Evolutionary conservation across 2,888 invertebrate species (phyloP).

Genomic region (Tryphoninae sp.): DNA sequence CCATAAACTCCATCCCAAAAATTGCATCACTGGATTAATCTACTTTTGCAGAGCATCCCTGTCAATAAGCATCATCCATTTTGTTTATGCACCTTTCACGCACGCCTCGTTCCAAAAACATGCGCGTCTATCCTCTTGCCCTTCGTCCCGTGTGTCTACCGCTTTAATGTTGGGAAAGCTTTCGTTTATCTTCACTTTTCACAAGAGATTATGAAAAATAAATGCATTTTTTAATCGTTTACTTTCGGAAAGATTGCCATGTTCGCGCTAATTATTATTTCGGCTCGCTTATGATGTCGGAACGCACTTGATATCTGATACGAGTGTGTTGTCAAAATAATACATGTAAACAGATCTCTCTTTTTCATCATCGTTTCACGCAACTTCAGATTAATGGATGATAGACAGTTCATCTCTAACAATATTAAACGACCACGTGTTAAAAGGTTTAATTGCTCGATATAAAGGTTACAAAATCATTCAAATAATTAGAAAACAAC

Average conservation of each 20-base stretch:
- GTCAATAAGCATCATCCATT: slow-evolving; percentile 73
- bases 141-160: background rate
- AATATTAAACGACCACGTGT: background rate
- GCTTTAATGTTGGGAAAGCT: background rate
- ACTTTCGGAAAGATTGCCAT: background rate
- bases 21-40: slow-evolving; percentile 1
- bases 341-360: slow-evolving; percentile 32
- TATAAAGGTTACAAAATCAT: background rate
- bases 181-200: slow-evolving; percentile 1
- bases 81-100: slow-evolving; percentile 72
- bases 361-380: background rate
- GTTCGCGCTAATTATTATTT: background rate
- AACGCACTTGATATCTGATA: background rate
- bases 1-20: slow-evolving; percentile 51
- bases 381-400: background rate
- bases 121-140: slow-evolving; percentile 52
- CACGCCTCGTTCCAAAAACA: slow-evolving; percentile 71
- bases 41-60: slow-evolving; percentile 56
- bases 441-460: background rate
- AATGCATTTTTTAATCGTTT: background rate
- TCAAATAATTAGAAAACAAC: too few species aligned
- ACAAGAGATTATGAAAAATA: background rate
- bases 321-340: slow-evolving; percentile 28
- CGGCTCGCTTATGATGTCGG: background rate
- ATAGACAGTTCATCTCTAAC: background rate